Base-by-base conservation (phyloP, 2,888 invertebrate species). In the Apodemia duryi region DNA sequence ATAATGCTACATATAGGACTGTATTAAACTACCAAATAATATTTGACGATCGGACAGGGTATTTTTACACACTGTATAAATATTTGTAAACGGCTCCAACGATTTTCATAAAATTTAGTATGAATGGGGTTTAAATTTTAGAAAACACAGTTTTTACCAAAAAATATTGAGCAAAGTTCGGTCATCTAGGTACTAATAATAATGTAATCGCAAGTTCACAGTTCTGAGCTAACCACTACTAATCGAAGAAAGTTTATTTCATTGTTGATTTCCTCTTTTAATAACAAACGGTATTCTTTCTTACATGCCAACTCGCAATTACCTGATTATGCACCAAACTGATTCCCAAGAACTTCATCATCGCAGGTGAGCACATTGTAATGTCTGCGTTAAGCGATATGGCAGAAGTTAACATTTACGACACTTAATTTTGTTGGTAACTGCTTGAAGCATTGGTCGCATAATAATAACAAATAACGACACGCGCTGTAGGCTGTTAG, bases 361-460 rank as follows among this genome's bases (percentile, higher is more conserved):
- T 74, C 76, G 72, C 46, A 13, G 4, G 46, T 46, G 46, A 13
- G 46, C 13, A 46, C 73, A 70, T 73, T 72, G 73, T 83, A 81
- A 86, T 82, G 81, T 78, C 73, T 54, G 54, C 54, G 54, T 82
- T 84, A 83, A 87, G 81, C 83, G 79, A 85, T 83, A 85, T 78
- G 80, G 78, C 71, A 71, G 43, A 43, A 43, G 82, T 88, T 88
- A 87, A 89, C 82, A 77, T 86, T 91, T 89, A 91, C 84, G 87
- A 85, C 86, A 84, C 84, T 84, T 89, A 91, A 91, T 90, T 54
- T 88, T 86, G 82, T 80, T 76, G 77, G 81, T 77, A 62, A 61
- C 52, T 41, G 77, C 82, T 82, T 80, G 73, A 72, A 28, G 76
- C 76, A 76, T 77, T 80, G 81, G 87, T 84, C 86, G 86, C 84